These are phyloP conservation scores for Ceryle rudis DNA, from an alignment of 2,797 vertebrate genomes.

Conservation along the genomic window DNA sequence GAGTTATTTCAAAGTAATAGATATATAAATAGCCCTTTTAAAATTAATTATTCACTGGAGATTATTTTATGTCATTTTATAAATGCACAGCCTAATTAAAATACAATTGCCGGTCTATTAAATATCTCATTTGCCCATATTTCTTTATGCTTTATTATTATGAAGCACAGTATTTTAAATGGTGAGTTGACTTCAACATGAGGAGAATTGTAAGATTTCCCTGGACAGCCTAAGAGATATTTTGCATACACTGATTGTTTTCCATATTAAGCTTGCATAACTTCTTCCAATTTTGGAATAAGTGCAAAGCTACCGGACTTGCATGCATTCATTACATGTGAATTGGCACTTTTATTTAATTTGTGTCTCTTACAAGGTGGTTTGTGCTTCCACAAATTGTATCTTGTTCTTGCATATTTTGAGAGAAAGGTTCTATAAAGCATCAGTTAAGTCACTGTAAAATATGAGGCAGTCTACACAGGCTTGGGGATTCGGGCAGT, in stretches of 20 bases:
- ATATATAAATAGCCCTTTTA: background rate
- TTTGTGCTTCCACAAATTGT: background rate
- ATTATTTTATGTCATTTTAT: conserved; percentile 31
- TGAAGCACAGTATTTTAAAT: background rate
- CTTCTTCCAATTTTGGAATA: background rate
- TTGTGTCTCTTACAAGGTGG: background rate
- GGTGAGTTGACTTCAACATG: background rate
- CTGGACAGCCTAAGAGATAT: background rate
- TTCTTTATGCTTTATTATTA: conserved; percentile 33
- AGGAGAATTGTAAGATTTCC: background rate
- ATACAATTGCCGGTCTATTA: background rate
- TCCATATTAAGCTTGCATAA: background rate
- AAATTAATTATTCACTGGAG: conserved; percentile 14
- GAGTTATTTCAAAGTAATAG: background rate
- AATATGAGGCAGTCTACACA: background rate
- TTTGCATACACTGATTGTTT: background rate
- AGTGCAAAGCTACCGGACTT: background rate
- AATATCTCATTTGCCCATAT: background rate
- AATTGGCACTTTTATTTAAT: background rate
- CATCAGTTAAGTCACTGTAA: background rate
- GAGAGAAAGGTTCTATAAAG: background rate
- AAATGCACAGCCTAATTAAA: conserved; percentile 36
- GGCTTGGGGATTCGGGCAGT: background rate
- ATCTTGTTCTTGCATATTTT: background rate
- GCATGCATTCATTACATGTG: background rate